Conservation (phyloP, 2,888 invertebrate species). For the Lycaena phlaeas region DNA sequence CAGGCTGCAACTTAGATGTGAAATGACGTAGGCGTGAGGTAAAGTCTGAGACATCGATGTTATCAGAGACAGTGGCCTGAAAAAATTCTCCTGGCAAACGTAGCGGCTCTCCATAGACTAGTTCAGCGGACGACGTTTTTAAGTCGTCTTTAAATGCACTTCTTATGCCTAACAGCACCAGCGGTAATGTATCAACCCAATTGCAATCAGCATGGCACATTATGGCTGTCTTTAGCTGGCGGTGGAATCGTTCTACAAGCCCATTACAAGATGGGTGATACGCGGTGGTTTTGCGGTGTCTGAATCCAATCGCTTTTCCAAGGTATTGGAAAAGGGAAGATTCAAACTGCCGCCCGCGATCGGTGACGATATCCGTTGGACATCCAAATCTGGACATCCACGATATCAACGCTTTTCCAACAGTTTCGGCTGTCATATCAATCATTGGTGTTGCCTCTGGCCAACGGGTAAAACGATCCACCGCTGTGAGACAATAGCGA, state of each 20-base stretch:
- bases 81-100: slow-evolving; percentile 21
- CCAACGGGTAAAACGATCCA: slow-evolving; percentile 21
- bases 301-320: too few relatives aligned
- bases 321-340: too few relatives aligned
- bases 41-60: slow-evolving; percentile 14
- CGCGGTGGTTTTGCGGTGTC: slow-evolving; percentile 21
- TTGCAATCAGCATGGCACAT: too few relatives aligned
- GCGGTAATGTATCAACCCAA: slow-evolving; percentile 18
- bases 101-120: slow-evolving; percentile 23
- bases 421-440: too few relatives aligned
- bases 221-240: slow-evolving; percentile 15
- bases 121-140: slow-evolving; percentile 20
- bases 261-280: slow-evolving; percentile 22
- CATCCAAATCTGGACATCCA: too few relatives aligned
- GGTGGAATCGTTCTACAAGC: not conserved
- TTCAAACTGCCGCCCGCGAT: too few relatives aligned
- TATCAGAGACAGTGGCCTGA: not conserved
- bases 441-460: slow-evolving; percentile 22
- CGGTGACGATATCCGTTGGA: too few relatives aligned
- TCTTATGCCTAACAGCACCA: slow-evolving; percentile 20
- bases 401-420: too few relatives aligned
- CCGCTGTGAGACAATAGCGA: slow-evolving; percentile 18
- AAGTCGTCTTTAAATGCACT: slow-evolving; percentile 18
- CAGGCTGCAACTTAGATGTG: slow-evolving; percentile 8
- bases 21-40: slow-evolving; percentile 8